Evolutionary conservation across 1,140 invertebrate species (phyloP), one percentile per base, ranked within the genome.

Genomic region (Lanistes nyassanus): DNA sequence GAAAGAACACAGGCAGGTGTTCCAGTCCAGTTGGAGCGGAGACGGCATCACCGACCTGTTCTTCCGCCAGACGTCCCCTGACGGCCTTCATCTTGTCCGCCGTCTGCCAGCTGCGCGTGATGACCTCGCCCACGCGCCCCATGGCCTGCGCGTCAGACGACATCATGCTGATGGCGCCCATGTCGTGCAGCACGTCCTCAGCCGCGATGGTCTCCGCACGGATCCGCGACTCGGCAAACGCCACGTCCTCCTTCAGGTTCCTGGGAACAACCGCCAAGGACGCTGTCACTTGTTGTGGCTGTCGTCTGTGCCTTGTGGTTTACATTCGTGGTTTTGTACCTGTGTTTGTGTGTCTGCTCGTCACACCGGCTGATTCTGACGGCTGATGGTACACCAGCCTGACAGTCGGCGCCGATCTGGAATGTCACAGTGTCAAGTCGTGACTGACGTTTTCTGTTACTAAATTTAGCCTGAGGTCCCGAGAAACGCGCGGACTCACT

Each of bases 121-220:
- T 84, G 9, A 87, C 84, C 75, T 89, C 88, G 16, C 87, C 85
- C 13, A 89, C 78, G 37, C 87, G 75, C 0, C 88, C 88, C 87
- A 88, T 88, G 6, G 87, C 87, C 86, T 89, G 86, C 47, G 87
- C 87, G 77, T 89, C 87, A 6, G 87, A 88, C 0, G 87, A 83
- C 74, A 90, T 86, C 56, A 89, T 87, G 74, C 86, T 88, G 19
- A 90, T 88, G 21, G 88, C 87, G 2, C 89, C 89, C 66, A 89
- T 76, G 68, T 89, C 89, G 76, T 90, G 89, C 3, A 90, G 77
- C 47, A 89, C 85, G 75, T 89, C 88, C 78, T 90, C 89, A 0
- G 88, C 88, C 0, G 88, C 87, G 42, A 89, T 89, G 3, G 88
- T 89, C 78, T 89, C 88, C 0, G 85, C 84, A n/a, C 88, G 76